Percentiles rank a stretch among this genome's conserved stretches.
These are phyloP conservation scores for Ptychoptera albimana DNA, from an alignment of 2,888 invertebrate species.

Conservation along the genomic window DNA sequence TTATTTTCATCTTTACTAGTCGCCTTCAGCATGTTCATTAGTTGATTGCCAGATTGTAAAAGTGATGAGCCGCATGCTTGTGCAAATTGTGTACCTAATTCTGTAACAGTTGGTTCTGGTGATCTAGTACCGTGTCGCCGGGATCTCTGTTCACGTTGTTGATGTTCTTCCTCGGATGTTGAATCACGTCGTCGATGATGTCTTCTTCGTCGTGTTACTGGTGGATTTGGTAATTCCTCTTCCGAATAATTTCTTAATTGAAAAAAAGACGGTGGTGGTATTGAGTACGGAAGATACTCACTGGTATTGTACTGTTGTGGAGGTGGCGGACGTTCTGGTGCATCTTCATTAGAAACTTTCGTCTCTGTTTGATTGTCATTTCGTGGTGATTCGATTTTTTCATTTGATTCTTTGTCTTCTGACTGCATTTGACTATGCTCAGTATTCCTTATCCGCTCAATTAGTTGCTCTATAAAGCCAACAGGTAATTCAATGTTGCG, in stretches of 20 bases:
- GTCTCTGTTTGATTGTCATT: slow-evolving; percentile 17
- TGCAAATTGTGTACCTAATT: slow-evolving; percentile 52
- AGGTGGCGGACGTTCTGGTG: slow-evolving; percentile 35
- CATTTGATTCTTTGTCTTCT: slow-evolving; percentile 23
- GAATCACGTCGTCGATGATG: slow-evolving; percentile 35
- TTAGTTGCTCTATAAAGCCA: slow-evolving; percentile 49
- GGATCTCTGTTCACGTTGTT: slow-evolving; percentile 27
- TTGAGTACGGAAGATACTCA: slow-evolving; percentile 36
- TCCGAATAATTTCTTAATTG: slow-evolving; percentile 28
- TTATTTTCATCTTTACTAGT: slow-evolving; percentile 41
- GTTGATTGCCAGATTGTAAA: slow-evolving; percentile 46
- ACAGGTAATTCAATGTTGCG: slow-evolving; percentile 52
- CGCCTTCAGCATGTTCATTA: slow-evolving; percentile 45
- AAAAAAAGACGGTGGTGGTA: slow-evolving; percentile 34
- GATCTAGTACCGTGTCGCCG: slow-evolving; percentile 24
- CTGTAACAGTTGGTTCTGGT: slow-evolving; percentile 48
- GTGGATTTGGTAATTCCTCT: slow-evolving; percentile 21
- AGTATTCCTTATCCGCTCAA: slow-evolving; percentile 31
- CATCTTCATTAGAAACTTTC: slow-evolving; percentile 12
- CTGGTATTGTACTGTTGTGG: slow-evolving; percentile 29
- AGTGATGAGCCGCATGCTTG: slow-evolving; percentile 51
- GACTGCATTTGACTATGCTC: slow-evolving; percentile 21
- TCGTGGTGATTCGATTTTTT: slow-evolving; percentile 15
- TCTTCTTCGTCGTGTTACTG: slow-evolving; percentile 33
- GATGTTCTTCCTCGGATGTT: slow-evolving; percentile 35